A percentile compares a stretch with the other conserved stretches of the same genome.
Evolutionary conservation across 2,113 vertebrate species (phyloP).

Genomic region (Anseranas semipalmata): DNA sequence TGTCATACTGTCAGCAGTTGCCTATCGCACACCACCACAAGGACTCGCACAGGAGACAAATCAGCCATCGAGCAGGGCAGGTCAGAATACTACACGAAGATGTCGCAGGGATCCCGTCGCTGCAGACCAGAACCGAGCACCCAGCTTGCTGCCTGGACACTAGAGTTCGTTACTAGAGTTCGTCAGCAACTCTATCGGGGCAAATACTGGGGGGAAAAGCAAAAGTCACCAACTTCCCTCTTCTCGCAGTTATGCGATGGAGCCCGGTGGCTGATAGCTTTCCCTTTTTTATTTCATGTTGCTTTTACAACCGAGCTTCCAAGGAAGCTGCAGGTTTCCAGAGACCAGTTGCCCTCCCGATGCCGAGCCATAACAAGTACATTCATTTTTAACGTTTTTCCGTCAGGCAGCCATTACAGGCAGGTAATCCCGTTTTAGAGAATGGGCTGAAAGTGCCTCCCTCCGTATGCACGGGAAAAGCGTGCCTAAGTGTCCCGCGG

Average conservation of each 20-base stretch:
- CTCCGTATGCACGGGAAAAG: not conserved
- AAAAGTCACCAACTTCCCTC: not conserved
- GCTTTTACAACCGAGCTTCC: not conserved
- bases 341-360: not conserved
- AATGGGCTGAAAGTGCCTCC: not conserved
- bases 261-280: not conserved
- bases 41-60: fast-evolving
- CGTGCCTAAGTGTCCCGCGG: fast-evolving
- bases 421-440: too few species aligned
- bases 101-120: not conserved
- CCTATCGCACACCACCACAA: fast-evolving
- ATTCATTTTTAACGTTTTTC: not conserved
- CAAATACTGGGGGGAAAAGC: too few species aligned
- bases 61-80: fast-evolving
- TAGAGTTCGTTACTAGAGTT: fast-evolving
- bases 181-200: fast-evolving
- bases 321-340: not conserved
- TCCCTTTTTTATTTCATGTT: not conserved
- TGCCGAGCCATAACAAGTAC: not conserved
- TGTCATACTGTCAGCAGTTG: not conserved
- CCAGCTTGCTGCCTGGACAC: not conserved
- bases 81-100: fast-evolving
- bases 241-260: fast-evolving
- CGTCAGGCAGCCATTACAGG: not conserved
- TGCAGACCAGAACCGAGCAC: not conserved